These are phyloP conservation scores for Thaleichthys pacificus DNA, from an alignment of 2,797 vertebrate genomes.

Conservation along the genomic window DNA sequence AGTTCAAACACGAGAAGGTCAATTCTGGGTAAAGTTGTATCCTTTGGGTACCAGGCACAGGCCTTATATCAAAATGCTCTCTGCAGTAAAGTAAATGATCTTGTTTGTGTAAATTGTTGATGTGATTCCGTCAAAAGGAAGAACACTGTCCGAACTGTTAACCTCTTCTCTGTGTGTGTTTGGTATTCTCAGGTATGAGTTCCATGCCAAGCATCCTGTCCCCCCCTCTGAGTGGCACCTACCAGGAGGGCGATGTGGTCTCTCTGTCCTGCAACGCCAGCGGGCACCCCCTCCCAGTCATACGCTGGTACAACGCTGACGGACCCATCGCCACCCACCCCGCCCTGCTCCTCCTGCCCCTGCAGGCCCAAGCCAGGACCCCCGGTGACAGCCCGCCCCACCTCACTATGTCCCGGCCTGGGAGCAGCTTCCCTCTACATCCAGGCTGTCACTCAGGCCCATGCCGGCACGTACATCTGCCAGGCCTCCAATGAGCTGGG, in stretches of 20 bases:
- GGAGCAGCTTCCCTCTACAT: constrained; percentile 69
- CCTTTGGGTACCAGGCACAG: constrained; percentile 36
- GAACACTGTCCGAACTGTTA: neutral
- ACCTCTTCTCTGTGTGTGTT: neutral
- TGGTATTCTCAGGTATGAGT: constrained; percentile 44
- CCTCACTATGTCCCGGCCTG: constrained; percentile 51
- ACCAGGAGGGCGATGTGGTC: constrained; percentile 52
- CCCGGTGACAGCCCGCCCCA: constrained; percentile 37
- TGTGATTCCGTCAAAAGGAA: constrained; percentile 26
- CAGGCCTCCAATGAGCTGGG: constrained; percentile 66
- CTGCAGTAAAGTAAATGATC: constrained; percentile 24
- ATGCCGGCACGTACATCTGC: constrained; percentile 60
- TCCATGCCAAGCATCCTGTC: constrained; percentile 64
- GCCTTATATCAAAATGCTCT: constrained; percentile 19
- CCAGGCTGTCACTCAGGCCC: constrained; percentile 43
- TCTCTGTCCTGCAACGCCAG: constrained; percentile 71
- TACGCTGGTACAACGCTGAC: constrained; percentile 66
- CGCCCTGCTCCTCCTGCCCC: constrained; percentile 56
- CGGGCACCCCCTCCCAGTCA: constrained; percentile 59
- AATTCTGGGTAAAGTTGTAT: constrained; percentile 4
- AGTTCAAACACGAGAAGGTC: constrained; percentile 32
- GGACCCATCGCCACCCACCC: constrained; percentile 62
- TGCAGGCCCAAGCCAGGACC: constrained; percentile 20
- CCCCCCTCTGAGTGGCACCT: constrained; percentile 53
- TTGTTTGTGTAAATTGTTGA: constrained; percentile 20